Evolutionary conservation across 2,113 vertebrate genomes (phyloP), one percentile per base, ranked within the genome.

Genomic region (Perccottus glenii): DNA sequence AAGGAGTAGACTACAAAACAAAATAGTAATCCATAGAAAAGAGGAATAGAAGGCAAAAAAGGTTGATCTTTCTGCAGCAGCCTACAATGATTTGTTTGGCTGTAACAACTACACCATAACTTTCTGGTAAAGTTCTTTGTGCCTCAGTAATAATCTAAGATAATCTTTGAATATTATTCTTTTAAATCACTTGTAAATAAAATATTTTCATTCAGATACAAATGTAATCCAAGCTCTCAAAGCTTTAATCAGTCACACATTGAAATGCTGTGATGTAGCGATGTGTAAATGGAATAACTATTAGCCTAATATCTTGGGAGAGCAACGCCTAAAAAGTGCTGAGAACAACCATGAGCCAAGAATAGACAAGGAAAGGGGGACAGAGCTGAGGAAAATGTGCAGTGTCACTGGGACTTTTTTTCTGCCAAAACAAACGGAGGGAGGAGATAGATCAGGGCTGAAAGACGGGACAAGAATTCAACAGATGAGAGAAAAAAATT

Each of bases 281-380:
- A 67, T 72, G 67, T 66, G 65, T 78, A 82, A 82, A 85, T 79
- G 79, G 83, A 85, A 89, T 52, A 87, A 79, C 69, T 83, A 81
- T 85, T 75, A 86, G 78, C 36, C 36, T n/a, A 46, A 83, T 55
- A 78, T 80, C 58, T 82, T 77, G 69, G 76, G 83, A 83, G 72
- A 78, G 40, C 68, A 72, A 77, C 77, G 79, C 80, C 84, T 64
- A 59, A 43, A 72, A 74, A 67, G 81, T 78, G 80, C 80, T 75
- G 76, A 77, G 70, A 67, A 85, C 59, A 74, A 59, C 70, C 67
- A 69, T 53, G 48, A 9, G 80, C 87, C 85, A 84, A 82, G 81
- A 88, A 85, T 87, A 87, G 79, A 78, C 40, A 50, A 70, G 52
- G 40, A 48, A 44, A 40, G 4, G 49, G 15, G 61, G 36, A 60